These are phyloP conservation scores for Cyprinella venusta DNA, from an alignment of 2,797 vertebrate species.

Conservation along the genomic window DNA sequence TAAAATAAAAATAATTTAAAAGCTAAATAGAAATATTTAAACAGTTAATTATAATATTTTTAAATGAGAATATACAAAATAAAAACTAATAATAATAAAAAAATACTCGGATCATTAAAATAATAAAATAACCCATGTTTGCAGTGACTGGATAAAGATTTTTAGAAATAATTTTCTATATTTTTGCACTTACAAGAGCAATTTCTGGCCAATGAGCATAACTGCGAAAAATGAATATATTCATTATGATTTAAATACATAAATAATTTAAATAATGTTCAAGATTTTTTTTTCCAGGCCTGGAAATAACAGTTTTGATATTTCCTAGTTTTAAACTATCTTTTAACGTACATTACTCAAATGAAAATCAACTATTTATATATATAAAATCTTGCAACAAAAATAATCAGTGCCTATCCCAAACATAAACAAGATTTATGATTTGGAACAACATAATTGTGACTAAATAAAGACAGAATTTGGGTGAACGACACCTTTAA, in stretches of 20 bases:
- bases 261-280: not conserved
- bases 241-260: not conserved
- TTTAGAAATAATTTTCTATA: not conserved
- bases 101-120: not conserved
- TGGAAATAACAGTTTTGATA: not conserved
- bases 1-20: not conserved
- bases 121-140: not conserved
- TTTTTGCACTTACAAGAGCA: not conserved
- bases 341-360: not conserved
- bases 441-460: constrained; percentile 19
- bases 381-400: not conserved
- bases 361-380: not conserved
- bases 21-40: no score
- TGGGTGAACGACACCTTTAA: not conserved
- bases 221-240: not conserved
- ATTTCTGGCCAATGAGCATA: not conserved
- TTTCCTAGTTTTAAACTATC: not conserved
- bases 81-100: no score
- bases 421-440: not conserved
- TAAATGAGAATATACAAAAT: no score
- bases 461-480: constrained; percentile 9
- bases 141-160: constrained; percentile 4
- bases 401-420: not conserved
- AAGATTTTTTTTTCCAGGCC: not conserved
- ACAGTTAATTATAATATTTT: not conserved